Percentiles rank a stretch among this genome's conserved stretches.
These are phyloP conservation scores for Drosophila affinis DNA, from an alignment of 2,888 invertebrate species.

Conservation along the genomic window DNA sequence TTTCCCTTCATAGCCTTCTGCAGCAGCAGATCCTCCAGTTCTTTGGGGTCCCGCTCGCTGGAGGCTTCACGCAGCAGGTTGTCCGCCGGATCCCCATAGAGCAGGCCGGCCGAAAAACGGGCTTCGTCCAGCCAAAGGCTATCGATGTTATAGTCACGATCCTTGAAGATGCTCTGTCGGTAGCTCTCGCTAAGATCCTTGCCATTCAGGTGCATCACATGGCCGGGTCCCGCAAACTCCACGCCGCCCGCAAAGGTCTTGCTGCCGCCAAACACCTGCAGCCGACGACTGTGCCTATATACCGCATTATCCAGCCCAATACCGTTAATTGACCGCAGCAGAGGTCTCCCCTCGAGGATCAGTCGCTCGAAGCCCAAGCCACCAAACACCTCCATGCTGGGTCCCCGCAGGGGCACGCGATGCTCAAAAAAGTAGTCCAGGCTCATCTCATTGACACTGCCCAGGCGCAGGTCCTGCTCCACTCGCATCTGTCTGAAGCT, in stretches of 20 bases:
- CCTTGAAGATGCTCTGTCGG: slow-evolving; percentile 68
- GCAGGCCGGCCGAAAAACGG: slow-evolving; percentile 68
- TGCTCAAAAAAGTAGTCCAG: slow-evolving; percentile 75
- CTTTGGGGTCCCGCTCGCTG: not conserved
- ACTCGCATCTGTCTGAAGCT: slow-evolving; percentile 51
- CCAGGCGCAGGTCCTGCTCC: slow-evolving; percentile 55
- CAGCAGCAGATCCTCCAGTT: not conserved
- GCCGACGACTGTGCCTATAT: slow-evolving; percentile 53
- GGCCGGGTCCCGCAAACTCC: slow-evolving; percentile 71
- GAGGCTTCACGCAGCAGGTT: not conserved
- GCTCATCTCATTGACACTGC: slow-evolving; percentile 71
- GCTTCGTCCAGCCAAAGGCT: slow-evolving; percentile 70
- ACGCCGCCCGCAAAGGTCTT: slow-evolving; percentile 73
- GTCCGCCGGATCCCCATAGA: slow-evolving; percentile 4
- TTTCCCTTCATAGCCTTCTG: not conserved
- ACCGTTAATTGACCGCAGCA: slow-evolving; percentile 75
- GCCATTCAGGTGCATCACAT: slow-evolving; percentile 71
- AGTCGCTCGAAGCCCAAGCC: slow-evolving; percentile 75
- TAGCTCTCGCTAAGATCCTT: slow-evolving; percentile 72
- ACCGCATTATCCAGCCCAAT: slow-evolving; percentile 72
- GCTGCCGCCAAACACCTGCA: slow-evolving; percentile 70
- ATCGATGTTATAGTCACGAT: slow-evolving; percentile 74
- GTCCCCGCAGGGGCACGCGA: slow-evolving; percentile 72
- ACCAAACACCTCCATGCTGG: slow-evolving; percentile 76
- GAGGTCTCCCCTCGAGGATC: slow-evolving; percentile 58